Percentiles rank a stretch among this genome's conserved stretches.
phyloP scores from a whole-genome alignment of 1,140 invertebrate genomes.

The Melanaphis sacchari region DNA sequence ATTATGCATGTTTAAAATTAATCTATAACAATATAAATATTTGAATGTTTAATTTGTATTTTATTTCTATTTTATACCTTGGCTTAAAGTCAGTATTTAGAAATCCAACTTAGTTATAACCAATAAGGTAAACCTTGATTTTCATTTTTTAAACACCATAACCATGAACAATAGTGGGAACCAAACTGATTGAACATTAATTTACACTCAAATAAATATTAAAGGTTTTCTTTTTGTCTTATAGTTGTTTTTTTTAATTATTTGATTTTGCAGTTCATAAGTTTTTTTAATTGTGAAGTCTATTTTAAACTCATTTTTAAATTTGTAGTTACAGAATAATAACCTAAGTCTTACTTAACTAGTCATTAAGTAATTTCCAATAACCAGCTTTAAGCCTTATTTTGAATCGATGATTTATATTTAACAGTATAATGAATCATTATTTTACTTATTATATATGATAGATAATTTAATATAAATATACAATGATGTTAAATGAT shows the following conservation, averaged over 20 bases:
- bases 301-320: neutral
- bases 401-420: neutral
- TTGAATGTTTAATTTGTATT: constrained; percentile 23
- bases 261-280: neutral
- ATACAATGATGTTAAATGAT: neutral
- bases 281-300: neutral
- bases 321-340: neutral
- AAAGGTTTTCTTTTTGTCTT: neutral
- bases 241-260: too few relatives aligned
- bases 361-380: neutral
- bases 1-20: constrained; percentile 27
- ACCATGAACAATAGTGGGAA: neutral
- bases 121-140: neutral
- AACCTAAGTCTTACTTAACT: neutral
- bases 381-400: too few relatives aligned
- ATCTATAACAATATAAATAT: constrained; percentile 28
- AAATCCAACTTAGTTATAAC: neutral
- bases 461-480: neutral
- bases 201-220: neutral
- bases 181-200: neutral
- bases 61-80: neutral
- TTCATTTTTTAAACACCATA: neutral
- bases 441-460: neutral
- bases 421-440: neutral
- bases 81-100: neutral